Evolutionary conservation across 2,113 vertebrate species (phyloP).

Genomic region (Salvelinus alpinus): DNA sequence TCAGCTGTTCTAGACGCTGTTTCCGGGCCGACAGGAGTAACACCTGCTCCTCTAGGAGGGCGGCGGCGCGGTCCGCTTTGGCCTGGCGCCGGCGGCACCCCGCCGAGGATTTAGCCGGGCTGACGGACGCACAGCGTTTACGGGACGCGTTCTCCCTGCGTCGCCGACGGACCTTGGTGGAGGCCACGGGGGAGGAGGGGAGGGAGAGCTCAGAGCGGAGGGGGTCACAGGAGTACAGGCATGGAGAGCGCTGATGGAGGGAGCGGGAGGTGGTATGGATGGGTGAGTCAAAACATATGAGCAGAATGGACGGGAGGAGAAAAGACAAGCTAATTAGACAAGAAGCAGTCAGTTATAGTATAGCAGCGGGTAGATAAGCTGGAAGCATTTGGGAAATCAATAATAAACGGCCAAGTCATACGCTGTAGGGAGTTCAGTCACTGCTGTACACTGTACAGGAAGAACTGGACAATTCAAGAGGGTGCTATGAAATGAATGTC

Average conservation of each 20-base stretch:
- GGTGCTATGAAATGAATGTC: no score
- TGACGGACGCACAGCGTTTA: constrained; percentile 68
- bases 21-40: constrained; percentile 79
- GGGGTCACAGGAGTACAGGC: constrained; percentile 77
- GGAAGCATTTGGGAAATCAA: constrained; percentile 55
- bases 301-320: constrained; percentile 76
- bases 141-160: constrained; percentile 78
- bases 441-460: no score
- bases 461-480: no score
- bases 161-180: constrained; percentile 84
- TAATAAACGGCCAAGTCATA: constrained; percentile 34
- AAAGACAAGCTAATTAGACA: constrained; percentile 89
- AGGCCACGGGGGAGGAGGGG: constrained; percentile 75
- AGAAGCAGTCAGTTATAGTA: constrained; percentile 54
- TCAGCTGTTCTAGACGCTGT: constrained; percentile 65
- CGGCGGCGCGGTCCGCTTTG: constrained; percentile 76
- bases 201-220: constrained; percentile 75
- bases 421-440: no score
- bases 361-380: constrained; percentile 53
- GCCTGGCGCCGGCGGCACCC: constrained; percentile 64
- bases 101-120: constrained; percentile 60
- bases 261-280: constrained; percentile 49
- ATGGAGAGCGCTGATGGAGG: constrained; percentile 72
- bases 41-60: constrained; percentile 78
- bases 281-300: constrained; percentile 54